A percentile compares a stretch with the other conserved stretches of the same genome.
These are phyloP conservation scores for Montipora sp. DNA, from an alignment of 64 coral and sea anemone genomes.

Conservation along the genomic window DNA sequence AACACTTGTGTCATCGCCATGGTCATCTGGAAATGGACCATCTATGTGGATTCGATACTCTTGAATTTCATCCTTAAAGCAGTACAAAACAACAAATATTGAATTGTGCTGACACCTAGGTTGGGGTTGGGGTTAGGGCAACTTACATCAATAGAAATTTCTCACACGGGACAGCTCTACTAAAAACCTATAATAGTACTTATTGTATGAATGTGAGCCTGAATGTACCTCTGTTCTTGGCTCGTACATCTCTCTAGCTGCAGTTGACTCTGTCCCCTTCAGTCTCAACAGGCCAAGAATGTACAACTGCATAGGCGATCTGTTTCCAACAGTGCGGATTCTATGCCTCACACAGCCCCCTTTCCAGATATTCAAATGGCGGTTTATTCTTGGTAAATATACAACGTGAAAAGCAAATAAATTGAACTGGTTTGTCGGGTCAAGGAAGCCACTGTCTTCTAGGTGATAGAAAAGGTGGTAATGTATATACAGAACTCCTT, in stretches of 20 bases:
- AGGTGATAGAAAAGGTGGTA: constrained; percentile 16
- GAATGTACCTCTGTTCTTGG: constrained; percentile 46
- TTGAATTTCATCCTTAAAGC: constrained; percentile 24
- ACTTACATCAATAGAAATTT: too few relatives aligned
- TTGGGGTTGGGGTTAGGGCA: not conserved
- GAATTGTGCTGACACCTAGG: not conserved
- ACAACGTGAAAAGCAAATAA: not conserved
- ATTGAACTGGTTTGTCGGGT: constrained; percentile 17
- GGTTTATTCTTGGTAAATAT: too few relatives aligned
- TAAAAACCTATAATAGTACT: too few relatives aligned
- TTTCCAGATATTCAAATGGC: constrained; percentile 55
- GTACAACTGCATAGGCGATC: constrained; percentile 54
- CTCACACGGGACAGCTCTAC: too few relatives aligned
- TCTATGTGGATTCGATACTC: constrained; percentile 10
- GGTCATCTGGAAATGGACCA: constrained; percentile 24
- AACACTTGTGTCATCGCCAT: not conserved
- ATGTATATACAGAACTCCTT: not conserved
- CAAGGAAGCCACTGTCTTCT: not conserved
- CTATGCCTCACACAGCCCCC: constrained; percentile 44
- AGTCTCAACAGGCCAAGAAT: constrained; percentile 64
- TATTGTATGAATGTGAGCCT: too few relatives aligned
- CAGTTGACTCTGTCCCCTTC: constrained; percentile 48
- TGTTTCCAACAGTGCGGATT: constrained; percentile 22
- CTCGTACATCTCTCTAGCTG: constrained; percentile 61
- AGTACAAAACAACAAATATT: constrained; percentile 17